phyloP scores from a whole-genome alignment of 2,797 vertebrate species.

The Myotis findleyi region DNA sequence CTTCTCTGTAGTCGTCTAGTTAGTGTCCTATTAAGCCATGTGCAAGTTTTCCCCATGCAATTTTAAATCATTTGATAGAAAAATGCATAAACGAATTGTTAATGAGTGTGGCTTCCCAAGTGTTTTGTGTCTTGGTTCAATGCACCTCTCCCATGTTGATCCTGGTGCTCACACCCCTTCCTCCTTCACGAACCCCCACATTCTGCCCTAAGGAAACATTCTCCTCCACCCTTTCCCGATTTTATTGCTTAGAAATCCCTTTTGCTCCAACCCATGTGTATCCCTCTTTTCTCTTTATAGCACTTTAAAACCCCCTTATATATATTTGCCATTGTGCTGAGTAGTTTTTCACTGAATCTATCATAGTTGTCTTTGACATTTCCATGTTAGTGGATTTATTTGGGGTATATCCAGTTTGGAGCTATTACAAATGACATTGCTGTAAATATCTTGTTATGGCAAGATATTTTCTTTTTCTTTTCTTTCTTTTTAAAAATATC shows the following conservation, averaged over 20 bases:
- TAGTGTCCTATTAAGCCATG: neutral
- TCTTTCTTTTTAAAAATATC: too few relatives aligned
- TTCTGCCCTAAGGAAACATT: neutral
- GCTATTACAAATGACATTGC: slow-evolving; percentile 11
- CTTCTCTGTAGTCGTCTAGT: neutral
- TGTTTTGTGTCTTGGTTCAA: neutral
- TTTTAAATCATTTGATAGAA: neutral
- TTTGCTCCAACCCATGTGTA: neutral
- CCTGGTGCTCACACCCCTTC: neutral
- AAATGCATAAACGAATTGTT: neutral
- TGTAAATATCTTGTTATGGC: neutral
- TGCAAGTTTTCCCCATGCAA: neutral
- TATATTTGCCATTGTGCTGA: neutral
- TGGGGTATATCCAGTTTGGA: slow-evolving; percentile 39
- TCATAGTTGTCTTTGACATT: neutral
- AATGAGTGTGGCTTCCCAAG: neutral
- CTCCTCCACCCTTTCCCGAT: neutral
- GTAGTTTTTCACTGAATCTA: neutral
- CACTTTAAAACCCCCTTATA: neutral
- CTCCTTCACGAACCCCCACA: neutral
- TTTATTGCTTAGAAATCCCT: neutral
- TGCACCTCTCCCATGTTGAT: neutral
- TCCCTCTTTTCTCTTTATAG: neutral
- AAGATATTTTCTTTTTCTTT: too few relatives aligned
- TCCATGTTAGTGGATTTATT: neutral